Evolutionary conservation across 2,888 invertebrate species (phyloP).

Genomic region (Poecilus cupreus): DNA sequence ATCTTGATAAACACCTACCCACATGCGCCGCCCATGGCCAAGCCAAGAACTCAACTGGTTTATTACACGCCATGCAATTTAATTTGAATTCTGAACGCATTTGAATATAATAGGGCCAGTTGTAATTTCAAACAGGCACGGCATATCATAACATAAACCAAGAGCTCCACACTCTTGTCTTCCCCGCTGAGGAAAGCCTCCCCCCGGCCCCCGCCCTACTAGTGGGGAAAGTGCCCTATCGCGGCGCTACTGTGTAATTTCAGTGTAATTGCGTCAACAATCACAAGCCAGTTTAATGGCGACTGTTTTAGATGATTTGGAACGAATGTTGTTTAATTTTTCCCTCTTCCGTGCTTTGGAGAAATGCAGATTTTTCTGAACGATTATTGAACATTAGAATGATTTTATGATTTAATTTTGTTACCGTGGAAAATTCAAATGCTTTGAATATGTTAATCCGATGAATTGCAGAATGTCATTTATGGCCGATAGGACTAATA

Average conservation of each 20-base stretch:
- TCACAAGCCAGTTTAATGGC: background rate
- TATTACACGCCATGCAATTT: conserved; percentile 63
- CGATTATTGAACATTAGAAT: background rate
- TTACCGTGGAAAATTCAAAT: background rate
- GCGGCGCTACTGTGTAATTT: conserved; percentile 36
- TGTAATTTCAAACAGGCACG: conserved; percentile 58
- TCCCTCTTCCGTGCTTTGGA: conserved; percentile 9
- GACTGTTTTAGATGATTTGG: background rate
- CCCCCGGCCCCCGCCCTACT: background rate
- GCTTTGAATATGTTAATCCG: conserved; percentile 2
- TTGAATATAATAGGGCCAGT: conserved; percentile 59
- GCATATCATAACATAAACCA: conserved; percentile 47
- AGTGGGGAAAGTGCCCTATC: background rate
- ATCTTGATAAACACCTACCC: background rate
- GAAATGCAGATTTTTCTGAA: conserved; percentile 12
- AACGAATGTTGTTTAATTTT: background rate
- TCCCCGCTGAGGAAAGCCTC: background rate
- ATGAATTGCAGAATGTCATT: background rate
- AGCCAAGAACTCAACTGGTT: conserved; percentile 56
- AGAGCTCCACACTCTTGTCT: background rate
- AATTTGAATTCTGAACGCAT: conserved; percentile 61
- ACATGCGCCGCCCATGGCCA: conserved; percentile 28
- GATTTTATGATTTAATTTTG: conserved; percentile 20
- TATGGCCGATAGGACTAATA: background rate
- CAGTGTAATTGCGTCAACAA: background rate